Evolutionary conservation across 2,888 invertebrate species (phyloP).

Genomic region (Cerceris rybyensis): DNA sequence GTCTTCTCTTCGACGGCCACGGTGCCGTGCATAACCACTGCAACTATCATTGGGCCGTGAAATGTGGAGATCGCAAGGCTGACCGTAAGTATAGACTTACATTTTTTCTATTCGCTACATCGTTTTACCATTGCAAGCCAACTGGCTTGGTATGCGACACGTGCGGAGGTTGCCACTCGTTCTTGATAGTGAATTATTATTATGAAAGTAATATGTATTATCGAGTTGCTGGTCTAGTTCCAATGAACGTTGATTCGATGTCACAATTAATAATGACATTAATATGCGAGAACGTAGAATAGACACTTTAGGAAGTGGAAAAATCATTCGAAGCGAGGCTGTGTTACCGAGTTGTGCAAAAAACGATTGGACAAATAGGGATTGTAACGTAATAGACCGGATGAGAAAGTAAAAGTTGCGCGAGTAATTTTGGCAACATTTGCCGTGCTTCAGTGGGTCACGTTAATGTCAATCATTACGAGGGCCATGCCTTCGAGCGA

Average conservation of each 20-base stretch:
- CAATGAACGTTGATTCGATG: background rate
- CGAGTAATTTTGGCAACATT: slow-evolving; percentile 38
- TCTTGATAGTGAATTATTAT: background rate
- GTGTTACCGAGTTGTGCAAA: too few relatives aligned
- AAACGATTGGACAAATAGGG: too few relatives aligned
- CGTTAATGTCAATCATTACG: slow-evolving; percentile 44
- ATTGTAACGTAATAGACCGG: background rate
- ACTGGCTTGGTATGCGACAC: background rate
- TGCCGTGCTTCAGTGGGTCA: slow-evolving; percentile 32
- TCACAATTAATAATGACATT: background rate
- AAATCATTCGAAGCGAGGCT: too few relatives aligned
- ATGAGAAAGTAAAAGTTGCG: slow-evolving; percentile 48
- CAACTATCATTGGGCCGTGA: slow-evolving; percentile 96
- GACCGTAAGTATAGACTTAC: slow-evolving; percentile 86
- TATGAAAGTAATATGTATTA: background rate
- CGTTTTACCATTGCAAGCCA: slow-evolving; percentile 1
- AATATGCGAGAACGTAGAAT: background rate
- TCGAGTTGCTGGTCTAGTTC: background rate
- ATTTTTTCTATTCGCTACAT: slow-evolving; percentile 11
- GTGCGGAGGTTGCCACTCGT: background rate
- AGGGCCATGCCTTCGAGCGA: slow-evolving; percentile 10
- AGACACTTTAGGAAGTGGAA: background rate
- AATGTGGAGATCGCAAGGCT: slow-evolving; percentile 91
- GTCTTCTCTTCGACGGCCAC: slow-evolving; percentile 94
- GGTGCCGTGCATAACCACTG: slow-evolving; percentile 95